These are phyloP conservation scores for Aricia artaxerxes DNA, from an alignment of 2,888 invertebrate genomes.

Conservation along the genomic window DNA sequence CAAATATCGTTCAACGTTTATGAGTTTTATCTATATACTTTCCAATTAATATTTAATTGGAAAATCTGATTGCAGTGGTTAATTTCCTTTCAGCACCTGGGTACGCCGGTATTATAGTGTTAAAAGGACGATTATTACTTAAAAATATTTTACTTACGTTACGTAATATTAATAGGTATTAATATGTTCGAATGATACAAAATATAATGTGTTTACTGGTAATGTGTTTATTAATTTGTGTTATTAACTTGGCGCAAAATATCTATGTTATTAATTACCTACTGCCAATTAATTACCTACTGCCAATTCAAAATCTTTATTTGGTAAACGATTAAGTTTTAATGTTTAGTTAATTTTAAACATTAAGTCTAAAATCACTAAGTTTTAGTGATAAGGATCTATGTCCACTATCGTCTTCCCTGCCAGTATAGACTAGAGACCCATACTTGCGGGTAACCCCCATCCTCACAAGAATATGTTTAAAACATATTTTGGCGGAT, in stretches of 20 bases:
- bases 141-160: background rate
- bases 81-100: background rate
- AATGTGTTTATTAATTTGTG: background rate
- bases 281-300: no score
- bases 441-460: no score
- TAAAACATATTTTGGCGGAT: no score
- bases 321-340: background rate
- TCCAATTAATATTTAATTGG: conserved; percentile 7
- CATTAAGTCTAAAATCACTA: no score
- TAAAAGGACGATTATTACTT: background rate
- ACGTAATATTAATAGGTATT: no score
- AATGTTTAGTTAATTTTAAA: background rate
- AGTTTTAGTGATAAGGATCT: no score
- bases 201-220: no score
- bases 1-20: background rate
- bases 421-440: no score
- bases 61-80: background rate
- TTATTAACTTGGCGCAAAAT: background rate
- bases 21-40: background rate
- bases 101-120: background rate
- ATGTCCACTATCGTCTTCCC: no score
- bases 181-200: no score
- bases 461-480: no score
- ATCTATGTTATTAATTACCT: background rate
- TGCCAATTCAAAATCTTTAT: background rate